Evolutionary conservation across 64 coral and sea anemone species (phyloP).

Genomic region (Porites lutea): DNA sequence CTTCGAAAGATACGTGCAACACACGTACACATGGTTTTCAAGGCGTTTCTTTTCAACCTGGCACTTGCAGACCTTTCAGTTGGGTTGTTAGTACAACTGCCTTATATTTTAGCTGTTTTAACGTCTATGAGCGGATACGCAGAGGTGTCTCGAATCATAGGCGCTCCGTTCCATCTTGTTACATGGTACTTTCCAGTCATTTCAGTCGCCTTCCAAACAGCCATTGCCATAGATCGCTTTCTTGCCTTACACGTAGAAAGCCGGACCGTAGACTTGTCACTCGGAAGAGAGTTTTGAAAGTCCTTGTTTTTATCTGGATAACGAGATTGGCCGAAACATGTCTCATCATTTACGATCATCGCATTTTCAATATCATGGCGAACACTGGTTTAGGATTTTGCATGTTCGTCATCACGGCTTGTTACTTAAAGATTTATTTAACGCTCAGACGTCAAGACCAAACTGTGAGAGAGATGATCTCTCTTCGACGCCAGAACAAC

Average conservation of each 20-base stretch:
- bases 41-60: background rate
- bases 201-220: background rate
- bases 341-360: background rate
- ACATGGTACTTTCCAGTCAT: background rate
- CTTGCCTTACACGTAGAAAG: background rate
- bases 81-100: background rate
- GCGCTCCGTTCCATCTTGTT: background rate
- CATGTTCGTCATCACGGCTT: background rate
- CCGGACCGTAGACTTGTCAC: background rate
- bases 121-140: background rate
- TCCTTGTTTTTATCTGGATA: background rate
- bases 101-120: background rate
- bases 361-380: background rate
- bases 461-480: background rate
- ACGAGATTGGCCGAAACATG: background rate
- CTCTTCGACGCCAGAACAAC: background rate
- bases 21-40: background rate
- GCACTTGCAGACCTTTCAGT: background rate
- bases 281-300: background rate
- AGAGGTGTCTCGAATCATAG: background rate
- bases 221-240: background rate
- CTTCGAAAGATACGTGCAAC: background rate
- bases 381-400: background rate
- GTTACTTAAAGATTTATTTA: constrained; percentile 5
- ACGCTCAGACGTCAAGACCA: background rate